A percentile compares a stretch with the other conserved stretches of the same genome.
Conservation (phyloP, 2,888 invertebrate genomes). For the Gymnocheta viridis region DNA sequence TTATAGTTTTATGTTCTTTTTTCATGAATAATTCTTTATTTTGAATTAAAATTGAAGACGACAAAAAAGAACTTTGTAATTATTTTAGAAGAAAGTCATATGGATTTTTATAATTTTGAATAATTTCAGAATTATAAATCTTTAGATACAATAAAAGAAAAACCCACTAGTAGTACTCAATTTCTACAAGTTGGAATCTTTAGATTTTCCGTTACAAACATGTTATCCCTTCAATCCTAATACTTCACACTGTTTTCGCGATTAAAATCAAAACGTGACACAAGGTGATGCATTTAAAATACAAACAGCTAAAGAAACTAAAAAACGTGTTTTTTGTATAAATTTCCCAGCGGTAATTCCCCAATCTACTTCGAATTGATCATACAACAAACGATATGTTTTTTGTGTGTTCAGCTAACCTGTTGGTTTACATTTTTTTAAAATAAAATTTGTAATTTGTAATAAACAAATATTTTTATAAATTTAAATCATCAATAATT, state of each 20-base stretch:
- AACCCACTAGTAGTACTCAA: too few species aligned
- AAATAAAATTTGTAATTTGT: neutral
- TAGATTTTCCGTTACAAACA: neutral
- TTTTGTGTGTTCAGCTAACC: neutral
- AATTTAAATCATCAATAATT: neutral
- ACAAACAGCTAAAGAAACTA: neutral
- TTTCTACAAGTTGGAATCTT: too few species aligned
- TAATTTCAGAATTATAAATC: neutral
- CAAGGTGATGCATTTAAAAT: neutral
- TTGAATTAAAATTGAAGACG: neutral
- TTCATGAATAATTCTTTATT: neutral
- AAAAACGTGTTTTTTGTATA: slow-evolving; percentile 24
- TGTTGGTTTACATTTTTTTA: neutral
- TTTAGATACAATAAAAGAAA: neutral
- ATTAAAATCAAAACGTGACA: slow-evolving; percentile 34
- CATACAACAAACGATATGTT: neutral
- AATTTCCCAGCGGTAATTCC: slow-evolving; percentile 35
- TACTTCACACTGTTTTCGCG: neutral
- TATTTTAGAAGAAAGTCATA: neutral
- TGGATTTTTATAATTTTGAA: neutral
- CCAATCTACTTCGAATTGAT: neutral
- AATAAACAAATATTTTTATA: neutral
- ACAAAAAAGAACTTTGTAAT: neutral
- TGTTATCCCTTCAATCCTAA: neutral
- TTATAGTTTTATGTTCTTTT: neutral